A percentile compares a stretch with the other conserved stretches of the same genome.
These are phyloP conservation scores for Sinodicranocentrus sp. DNA, from an alignment of 2,888 invertebrate species.

Conservation along the genomic window DNA sequence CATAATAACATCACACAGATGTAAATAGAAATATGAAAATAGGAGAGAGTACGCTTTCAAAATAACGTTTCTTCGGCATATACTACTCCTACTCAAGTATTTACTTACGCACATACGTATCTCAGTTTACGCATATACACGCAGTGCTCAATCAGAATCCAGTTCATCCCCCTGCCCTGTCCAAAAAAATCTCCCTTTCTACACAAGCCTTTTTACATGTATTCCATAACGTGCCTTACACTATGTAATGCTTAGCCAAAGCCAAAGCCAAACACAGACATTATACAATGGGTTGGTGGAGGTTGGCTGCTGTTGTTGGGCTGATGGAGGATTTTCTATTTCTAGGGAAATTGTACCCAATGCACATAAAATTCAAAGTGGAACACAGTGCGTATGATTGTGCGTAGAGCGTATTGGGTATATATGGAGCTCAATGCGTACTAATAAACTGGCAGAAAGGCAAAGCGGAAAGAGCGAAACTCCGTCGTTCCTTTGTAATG, in stretches of 20 bases:
- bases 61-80: no score
- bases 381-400: neutral
- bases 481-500: no score
- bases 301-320: conserved; percentile 7
- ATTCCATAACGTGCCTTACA: no score
- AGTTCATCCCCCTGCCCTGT: conserved; percentile 62
- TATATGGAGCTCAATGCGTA: no score
- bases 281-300: conserved; percentile 36
- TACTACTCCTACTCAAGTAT: neutral
- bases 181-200: conserved; percentile 37
- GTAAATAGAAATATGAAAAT: no score
- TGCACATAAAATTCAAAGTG: neutral
- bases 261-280: conserved; percentile 47
- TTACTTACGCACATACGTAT: neutral
- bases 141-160: conserved; percentile 57
- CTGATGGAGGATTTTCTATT: conserved; percentile 46
- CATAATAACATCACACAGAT: no score
- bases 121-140: neutral
- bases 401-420: neutral
- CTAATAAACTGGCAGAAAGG: no score
- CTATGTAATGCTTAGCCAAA: no score
- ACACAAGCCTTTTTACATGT: no score
- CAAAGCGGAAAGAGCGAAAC: no score
- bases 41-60: no score
- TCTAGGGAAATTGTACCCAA: conserved; percentile 3